These are phyloP conservation scores for Syrmaticus mikado DNA, from an alignment of 2,113 vertebrate genomes.

Conservation along the genomic window DNA sequence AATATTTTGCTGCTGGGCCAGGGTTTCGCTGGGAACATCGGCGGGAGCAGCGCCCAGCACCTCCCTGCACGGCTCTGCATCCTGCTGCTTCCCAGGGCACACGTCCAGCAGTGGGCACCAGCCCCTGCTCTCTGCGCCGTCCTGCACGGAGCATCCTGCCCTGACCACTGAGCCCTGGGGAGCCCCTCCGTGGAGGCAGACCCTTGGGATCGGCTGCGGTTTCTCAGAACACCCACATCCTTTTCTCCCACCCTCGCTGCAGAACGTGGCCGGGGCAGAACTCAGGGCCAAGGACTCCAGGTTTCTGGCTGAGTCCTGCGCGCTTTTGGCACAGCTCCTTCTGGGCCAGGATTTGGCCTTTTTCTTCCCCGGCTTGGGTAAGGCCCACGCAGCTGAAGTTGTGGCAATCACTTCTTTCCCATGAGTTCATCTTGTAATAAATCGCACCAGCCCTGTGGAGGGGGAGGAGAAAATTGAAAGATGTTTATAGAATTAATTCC, in stretches of 20 bases:
- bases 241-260: neutral
- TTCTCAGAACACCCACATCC: conserved; percentile 22
- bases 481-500: conserved; percentile 64
- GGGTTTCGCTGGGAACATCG: conserved; percentile 49
- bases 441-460: conserved; percentile 49
- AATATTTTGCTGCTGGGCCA: conserved; percentile 2
- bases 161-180: conserved; percentile 51
- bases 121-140: neutral
- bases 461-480: conserved; percentile 51
- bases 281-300: neutral
- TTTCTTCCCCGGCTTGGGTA: neutral
- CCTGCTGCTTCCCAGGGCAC: conserved; percentile 61
- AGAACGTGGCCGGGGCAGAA: neutral
- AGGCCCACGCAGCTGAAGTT: conserved; percentile 54
- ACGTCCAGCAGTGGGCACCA: conserved; percentile 33
- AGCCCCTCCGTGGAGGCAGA: conserved; percentile 43
- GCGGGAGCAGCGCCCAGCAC: neutral
- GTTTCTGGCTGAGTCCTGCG: neutral
- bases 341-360: conserved; percentile 13
- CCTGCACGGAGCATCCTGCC: conserved; percentile 4
- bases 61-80: conserved; percentile 43
- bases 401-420: conserved; percentile 62
- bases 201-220: conserved; percentile 24
- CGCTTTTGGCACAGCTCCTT: conserved; percentile 39
- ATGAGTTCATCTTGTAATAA: conserved; percentile 65